Evolutionary conservation across 2,797 vertebrate genomes (phyloP).

Genomic region (Melanotaenia parkinsoni): DNA sequence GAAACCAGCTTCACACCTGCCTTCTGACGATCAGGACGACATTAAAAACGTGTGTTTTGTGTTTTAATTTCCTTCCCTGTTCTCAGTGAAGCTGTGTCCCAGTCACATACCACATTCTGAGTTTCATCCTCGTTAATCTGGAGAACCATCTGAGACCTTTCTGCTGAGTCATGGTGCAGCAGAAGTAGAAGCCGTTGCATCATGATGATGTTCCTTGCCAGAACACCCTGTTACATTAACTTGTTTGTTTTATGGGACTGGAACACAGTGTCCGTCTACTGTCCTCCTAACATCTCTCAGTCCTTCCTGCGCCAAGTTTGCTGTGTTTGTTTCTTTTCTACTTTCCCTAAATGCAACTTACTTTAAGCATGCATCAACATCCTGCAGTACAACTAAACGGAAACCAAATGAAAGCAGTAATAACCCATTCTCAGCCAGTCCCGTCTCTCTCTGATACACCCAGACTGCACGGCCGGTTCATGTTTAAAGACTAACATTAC

Average conservation of each 20-base stretch:
- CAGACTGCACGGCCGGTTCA: conserved; percentile 92
- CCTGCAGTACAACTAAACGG: conserved; percentile 81
- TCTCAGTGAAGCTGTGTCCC: conserved; percentile 59
- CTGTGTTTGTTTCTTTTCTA: conserved; percentile 88
- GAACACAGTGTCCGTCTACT: conserved; percentile 66
- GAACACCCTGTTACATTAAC: conserved; percentile 12
- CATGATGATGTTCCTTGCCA: conserved; percentile 29
- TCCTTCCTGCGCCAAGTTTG: conserved; percentile 79
- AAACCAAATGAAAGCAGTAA: conserved; percentile 65
- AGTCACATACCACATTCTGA: conserved; percentile 39
- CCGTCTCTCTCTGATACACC: conserved; percentile 92
- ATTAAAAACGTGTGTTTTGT: conserved; percentile 30
- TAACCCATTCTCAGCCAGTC: conserved; percentile 89
- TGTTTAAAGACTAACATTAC: conserved; percentile 86
- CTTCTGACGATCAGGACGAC: conserved; percentile 44
- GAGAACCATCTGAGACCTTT: not conserved
- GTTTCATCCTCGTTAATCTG: not conserved
- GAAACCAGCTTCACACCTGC: conserved; percentile 60
- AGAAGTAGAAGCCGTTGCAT: conserved; percentile 27
- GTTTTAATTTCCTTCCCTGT: conserved; percentile 27
- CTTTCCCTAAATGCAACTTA: conserved; percentile 99
- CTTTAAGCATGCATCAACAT: conserved; percentile 98
- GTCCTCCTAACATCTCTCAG: conserved; percentile 60
- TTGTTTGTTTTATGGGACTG: conserved; percentile 51
- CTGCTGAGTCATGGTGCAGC: not conserved